Evolutionary conservation across 2,888 invertebrate genomes (phyloP).

Genomic region (Erebia epiphron): DNA sequence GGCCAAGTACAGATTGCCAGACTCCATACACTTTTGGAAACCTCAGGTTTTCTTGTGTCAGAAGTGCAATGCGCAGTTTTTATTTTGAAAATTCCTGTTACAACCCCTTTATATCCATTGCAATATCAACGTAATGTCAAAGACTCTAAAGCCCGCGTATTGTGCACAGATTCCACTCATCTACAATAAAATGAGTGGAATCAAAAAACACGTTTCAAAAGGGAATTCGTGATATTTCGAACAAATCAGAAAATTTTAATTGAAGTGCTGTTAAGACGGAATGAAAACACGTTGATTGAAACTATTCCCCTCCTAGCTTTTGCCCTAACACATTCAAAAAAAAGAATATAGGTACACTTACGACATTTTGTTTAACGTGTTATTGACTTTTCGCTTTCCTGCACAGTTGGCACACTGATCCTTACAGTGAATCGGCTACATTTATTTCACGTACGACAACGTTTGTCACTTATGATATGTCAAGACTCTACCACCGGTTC

Average conservation of each 20-base stretch:
- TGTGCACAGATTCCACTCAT: not conserved
- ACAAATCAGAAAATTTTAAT: constrained; percentile 35
- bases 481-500: too few species aligned
- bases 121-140: constrained; percentile 5
- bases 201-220: constrained; percentile 23
- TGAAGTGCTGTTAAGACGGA: constrained; percentile 32
- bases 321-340: constrained; percentile 9
- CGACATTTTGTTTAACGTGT: not conserved
- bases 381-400: too few species aligned
- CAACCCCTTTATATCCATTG: not conserved
- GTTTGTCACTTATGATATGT: too few species aligned
- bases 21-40: too few species aligned
- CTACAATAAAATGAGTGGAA: constrained; percentile 3
- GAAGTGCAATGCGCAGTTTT: not conserved
- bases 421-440: too few species aligned
- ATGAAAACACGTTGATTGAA: constrained; percentile 36
- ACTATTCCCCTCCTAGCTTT: constrained; percentile 29
- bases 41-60: too few species aligned
- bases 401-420: too few species aligned
- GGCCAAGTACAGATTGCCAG: too few species aligned
- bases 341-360: not conserved
- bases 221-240: constrained; percentile 30
- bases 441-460: too few species aligned
- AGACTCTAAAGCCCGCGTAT: not conserved
- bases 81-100: not conserved